Percentiles rank a stretch among this genome's conserved stretches.
These are phyloP conservation scores for Leptogaster cylindrica DNA, from an alignment of 2,888 invertebrate genomes.

Conservation along the genomic window DNA sequence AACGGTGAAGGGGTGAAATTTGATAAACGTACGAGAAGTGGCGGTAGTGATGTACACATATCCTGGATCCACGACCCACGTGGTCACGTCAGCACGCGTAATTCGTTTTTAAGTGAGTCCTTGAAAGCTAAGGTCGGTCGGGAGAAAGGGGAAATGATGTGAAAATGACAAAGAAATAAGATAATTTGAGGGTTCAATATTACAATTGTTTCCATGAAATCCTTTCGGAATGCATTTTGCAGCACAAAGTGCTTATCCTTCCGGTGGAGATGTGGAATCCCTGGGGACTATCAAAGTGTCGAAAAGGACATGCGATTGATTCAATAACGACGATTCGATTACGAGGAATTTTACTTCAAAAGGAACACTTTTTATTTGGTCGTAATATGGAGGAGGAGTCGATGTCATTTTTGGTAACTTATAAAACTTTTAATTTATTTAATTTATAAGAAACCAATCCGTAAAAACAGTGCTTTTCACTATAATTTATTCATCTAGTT, in stretches of 20 bases:
- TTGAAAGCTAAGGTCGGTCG: background rate
- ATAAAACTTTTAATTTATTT: no score
- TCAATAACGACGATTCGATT: slow-evolving; percentile 15
- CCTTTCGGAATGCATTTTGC: background rate
- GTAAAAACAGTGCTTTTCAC: no score
- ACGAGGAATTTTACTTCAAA: slow-evolving; percentile 3
- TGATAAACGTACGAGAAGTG: background rate
- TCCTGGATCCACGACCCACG: background rate
- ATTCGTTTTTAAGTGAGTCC: slow-evolving; percentile 20
- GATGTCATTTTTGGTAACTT: no score
- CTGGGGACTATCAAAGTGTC: background rate
- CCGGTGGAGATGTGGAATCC: background rate
- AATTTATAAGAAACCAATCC: no score
- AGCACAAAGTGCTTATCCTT: background rate
- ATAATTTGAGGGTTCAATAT: background rate
- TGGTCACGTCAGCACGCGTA: slow-evolving; percentile 20
- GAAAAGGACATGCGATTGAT: slow-evolving; percentile 1
- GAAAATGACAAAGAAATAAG: slow-evolving; percentile 15
- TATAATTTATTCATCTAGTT: no score
- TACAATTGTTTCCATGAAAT: background rate
- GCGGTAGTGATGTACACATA: slow-evolving; percentile 9
- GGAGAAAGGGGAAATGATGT: background rate
- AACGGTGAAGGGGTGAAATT: slow-evolving; percentile 13
- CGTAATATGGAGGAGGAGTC: no score
- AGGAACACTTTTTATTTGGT: no score